phyloP scores from a whole-genome alignment of 2,113 vertebrate species.

The Sciurus niger region DNA sequence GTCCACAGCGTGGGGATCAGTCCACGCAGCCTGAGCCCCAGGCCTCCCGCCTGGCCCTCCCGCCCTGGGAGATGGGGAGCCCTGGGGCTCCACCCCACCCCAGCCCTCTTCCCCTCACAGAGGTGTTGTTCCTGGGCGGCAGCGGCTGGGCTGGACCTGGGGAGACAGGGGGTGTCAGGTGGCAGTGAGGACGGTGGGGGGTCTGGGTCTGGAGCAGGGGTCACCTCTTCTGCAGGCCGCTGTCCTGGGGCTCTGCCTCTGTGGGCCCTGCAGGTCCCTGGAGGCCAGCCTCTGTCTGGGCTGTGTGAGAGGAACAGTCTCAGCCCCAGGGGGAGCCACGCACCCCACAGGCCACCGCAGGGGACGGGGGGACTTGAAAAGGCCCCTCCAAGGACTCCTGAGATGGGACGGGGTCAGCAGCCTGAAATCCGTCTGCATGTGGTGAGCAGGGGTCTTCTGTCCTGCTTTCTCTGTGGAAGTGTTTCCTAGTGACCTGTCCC shows the following conservation, averaged over 20 bases:
- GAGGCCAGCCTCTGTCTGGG: background rate
- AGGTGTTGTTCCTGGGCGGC: background rate
- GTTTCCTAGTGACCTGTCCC: no score
- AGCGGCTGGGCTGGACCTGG: background rate
- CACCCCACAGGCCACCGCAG: fast-evolving
- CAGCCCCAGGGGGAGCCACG: background rate
- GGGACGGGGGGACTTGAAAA: fast-evolving
- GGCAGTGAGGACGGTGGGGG: fast-evolving
- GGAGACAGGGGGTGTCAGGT: background rate
- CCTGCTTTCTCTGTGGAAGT: fast-evolving
- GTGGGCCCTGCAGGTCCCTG: fast-evolving
- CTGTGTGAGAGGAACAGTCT: background rate
- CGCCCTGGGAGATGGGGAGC: background rate
- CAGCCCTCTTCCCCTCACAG: background rate
- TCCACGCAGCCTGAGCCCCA: background rate
- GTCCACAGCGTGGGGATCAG: background rate
- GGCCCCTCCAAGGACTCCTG: background rate
- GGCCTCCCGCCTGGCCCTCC: no score
- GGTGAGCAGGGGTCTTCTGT: fast-evolving
- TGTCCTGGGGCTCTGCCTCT: fast-evolving
- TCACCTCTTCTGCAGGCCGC: background rate
- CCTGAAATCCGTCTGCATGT: no score
- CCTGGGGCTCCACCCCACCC: fast-evolving
- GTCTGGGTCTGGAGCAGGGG: fast-evolving
- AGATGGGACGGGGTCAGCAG: background rate